Evolutionary conservation across 2,113 vertebrate genomes (phyloP).

Genomic region (Oxyruncus cristatus): DNA sequence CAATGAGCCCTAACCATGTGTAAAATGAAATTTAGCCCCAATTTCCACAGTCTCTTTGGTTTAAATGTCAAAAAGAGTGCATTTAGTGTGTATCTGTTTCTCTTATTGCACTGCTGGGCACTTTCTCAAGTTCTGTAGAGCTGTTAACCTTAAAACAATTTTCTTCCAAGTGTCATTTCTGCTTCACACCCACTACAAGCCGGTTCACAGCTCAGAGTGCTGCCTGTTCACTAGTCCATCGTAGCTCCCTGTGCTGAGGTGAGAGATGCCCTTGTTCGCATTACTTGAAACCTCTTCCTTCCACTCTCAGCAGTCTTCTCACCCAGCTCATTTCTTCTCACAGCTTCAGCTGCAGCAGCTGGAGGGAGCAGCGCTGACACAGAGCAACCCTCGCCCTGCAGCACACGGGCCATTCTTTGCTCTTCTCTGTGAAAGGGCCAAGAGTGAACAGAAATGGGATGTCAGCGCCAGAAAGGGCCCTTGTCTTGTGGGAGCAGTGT

Average conservation of each 20-base stretch:
- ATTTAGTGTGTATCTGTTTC: not conserved
- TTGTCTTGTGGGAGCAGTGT: not conserved
- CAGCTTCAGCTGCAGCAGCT: not conserved
- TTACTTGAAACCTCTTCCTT: not conserved
- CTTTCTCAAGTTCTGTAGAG: not conserved
- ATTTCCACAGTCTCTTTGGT: not conserved
- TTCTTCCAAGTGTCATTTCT: not conserved
- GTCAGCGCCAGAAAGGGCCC: not conserved
- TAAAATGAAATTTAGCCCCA: not conserved
- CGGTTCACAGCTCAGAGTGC: not conserved
- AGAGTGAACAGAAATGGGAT: not conserved
- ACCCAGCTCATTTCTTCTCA: not conserved
- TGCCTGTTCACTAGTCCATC: accelerated
- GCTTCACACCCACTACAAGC: not conserved
- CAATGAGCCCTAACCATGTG: not conserved
- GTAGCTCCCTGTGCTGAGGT: not conserved
- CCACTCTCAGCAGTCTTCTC: not conserved
- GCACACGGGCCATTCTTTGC: not conserved
- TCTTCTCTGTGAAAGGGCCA: not conserved
- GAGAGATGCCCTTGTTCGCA: not conserved
- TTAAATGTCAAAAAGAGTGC: not conserved
- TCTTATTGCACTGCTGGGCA: not conserved
- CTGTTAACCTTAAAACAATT: not conserved
- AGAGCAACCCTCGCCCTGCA: not conserved
- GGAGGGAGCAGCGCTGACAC: not conserved